Conservation (phyloP, 1,140 invertebrate genomes). For the Zaprionus ornatus region DNA sequence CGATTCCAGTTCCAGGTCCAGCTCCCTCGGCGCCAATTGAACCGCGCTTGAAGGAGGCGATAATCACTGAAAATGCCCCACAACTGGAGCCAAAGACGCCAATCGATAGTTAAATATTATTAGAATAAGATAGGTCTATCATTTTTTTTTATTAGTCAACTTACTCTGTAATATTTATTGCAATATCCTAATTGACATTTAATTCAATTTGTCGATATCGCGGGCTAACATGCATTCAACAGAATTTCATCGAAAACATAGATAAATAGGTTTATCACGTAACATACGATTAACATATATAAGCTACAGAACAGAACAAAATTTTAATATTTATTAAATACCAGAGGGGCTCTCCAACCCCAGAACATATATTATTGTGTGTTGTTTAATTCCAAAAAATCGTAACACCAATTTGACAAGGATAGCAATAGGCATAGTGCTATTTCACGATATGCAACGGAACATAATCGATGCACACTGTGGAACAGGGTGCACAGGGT, state of each 20-base stretch:
- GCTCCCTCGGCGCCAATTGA: neutral
- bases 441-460: neutral
- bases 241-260: neutral
- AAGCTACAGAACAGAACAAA: neutral
- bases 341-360: too few relatives aligned
- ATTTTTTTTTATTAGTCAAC: neutral
- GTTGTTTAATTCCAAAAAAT: neutral
- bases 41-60: neutral
- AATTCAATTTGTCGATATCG: neutral
- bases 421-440: neutral
- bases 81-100: neutral
- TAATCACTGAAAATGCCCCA: neutral
- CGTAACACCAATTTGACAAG: neutral
- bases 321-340: neutral
- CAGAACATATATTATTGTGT: neutral
- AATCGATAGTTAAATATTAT: neutral
- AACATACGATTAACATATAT: neutral
- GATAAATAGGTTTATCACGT: neutral
- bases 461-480: neutral
- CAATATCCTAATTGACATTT: neutral
- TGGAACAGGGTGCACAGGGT: slow-evolving; percentile 12
- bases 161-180: neutral
- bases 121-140: neutral
- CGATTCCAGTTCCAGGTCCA: neutral
- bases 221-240: neutral